Percentiles rank a stretch among this genome's conserved stretches.
These are phyloP conservation scores for Channallabes apus DNA, from an alignment of 2,797 vertebrate genomes.

Conservation along the genomic window DNA sequence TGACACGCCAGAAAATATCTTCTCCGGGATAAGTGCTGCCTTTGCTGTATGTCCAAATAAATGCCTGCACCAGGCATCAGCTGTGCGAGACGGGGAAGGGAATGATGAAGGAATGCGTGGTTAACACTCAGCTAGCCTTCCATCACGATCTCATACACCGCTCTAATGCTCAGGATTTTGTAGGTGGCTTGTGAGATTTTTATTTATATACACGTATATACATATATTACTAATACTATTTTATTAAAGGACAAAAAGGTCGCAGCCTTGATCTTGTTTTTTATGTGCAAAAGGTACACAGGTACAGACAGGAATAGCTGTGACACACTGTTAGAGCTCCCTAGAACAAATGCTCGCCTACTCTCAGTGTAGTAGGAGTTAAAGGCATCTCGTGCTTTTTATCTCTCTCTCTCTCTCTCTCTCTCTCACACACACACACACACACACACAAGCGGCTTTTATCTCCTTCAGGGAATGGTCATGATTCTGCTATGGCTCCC, in stretches of 20 bases:
- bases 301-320: slow-evolving; percentile 10
- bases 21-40: slow-evolving; percentile 25
- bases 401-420: neutral
- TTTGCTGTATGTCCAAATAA: slow-evolving; percentile 30
- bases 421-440: neutral
- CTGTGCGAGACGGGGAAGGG: neutral
- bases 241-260: slow-evolving; percentile 31
- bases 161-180: neutral
- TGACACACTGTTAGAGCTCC: neutral
- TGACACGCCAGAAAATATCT: slow-evolving; percentile 1
- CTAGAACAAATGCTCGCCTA: neutral
- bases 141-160: neutral
- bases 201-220: neutral
- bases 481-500: slow-evolving; percentile 15
- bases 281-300: neutral
- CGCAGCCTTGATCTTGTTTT: neutral
- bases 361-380: slow-evolving; percentile 21
- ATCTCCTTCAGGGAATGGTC: neutral
- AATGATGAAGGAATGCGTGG: slow-evolving; percentile 3
- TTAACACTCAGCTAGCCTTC: slow-evolving; percentile 12
- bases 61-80: slow-evolving; percentile 9
- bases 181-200: neutral
- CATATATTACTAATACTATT: neutral
- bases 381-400: neutral
- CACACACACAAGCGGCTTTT: neutral